phyloP scores from a whole-genome alignment of 2,888 invertebrate genomes.

The Lumbricus terrestris region DNA sequence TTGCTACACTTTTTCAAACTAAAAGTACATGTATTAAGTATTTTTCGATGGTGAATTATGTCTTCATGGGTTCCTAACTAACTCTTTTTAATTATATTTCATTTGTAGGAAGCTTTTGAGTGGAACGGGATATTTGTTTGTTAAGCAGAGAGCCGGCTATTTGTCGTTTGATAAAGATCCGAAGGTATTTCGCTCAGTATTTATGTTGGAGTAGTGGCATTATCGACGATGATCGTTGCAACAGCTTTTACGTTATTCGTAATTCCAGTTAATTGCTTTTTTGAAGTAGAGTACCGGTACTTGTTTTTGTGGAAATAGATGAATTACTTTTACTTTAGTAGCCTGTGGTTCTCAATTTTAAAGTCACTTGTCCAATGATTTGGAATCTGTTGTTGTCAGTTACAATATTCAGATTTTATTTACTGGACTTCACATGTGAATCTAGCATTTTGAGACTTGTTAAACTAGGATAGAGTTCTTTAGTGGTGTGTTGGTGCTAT shows the following conservation, averaged over 20 bases:
- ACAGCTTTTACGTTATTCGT: neutral
- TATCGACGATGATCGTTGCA: neutral
- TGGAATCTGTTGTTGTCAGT: neutral
- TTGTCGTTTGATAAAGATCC: conserved; percentile 84
- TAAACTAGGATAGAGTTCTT: neutral
- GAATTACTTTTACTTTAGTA: neutral
- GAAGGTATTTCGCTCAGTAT: conserved; percentile 44
- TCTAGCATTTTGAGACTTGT: neutral
- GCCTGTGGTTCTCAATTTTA: neutral
- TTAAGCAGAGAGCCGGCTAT: conserved; percentile 86
- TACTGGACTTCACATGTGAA: neutral
- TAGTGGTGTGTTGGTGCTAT: neutral
- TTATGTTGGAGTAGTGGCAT: neutral
- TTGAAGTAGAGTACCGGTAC: neutral
- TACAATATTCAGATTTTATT: neutral
- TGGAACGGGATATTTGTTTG: conserved; percentile 65
- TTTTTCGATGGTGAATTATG: neutral
- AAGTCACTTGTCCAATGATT: neutral
- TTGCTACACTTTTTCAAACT: neutral
- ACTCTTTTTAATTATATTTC: neutral
- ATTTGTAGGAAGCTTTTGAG: conserved; percentile 46
- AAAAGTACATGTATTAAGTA: neutral
- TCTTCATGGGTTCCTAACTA: neutral
- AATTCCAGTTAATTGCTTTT: neutral
- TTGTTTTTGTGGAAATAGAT: neutral